phyloP scores from a whole-genome alignment of 2,888 invertebrate species.

The Conchocele bisecta region DNA sequence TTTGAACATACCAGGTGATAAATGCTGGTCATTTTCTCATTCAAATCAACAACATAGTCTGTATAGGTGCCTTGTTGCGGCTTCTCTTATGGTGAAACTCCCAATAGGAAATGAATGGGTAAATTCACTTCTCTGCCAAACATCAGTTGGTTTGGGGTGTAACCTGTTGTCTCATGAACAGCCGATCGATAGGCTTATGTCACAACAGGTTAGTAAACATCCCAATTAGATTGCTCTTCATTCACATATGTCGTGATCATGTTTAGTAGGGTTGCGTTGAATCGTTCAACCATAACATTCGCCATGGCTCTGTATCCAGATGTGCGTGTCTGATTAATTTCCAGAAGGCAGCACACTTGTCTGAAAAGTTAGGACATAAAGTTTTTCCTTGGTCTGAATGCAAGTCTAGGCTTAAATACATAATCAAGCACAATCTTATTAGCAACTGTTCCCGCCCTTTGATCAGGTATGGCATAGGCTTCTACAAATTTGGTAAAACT shows the following conservation, averaged over 20 bases:
- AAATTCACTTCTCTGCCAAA: conserved; percentile 16
- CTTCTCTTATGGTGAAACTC: conserved; percentile 10
- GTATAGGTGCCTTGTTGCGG: too few species aligned
- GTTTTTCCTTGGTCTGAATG: not conserved
- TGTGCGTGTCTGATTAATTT: conserved; percentile 5
- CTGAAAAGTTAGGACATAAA: conserved; percentile 3
- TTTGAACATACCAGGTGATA: too few species aligned
- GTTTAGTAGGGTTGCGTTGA: conserved; percentile 17
- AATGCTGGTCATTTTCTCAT: too few species aligned
- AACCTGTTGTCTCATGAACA: conserved; percentile 23
- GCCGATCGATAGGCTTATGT: conserved; percentile 12
- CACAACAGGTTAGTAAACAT: too few species aligned
- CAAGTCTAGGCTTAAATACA: conserved; percentile 2
- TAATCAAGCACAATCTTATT: conserved; percentile 16
- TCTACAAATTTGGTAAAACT: conserved; percentile 39
- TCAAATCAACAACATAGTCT: too few species aligned
- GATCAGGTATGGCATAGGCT: conserved; percentile 28
- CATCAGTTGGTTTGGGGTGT: conserved; percentile 18
- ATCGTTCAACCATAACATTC: conserved; percentile 11
- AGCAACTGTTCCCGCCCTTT: conserved; percentile 22
- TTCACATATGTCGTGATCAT: conserved; percentile 15
- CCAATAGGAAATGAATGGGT: conserved; percentile 5
- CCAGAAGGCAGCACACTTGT: conserved; percentile 18
- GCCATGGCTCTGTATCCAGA: not conserved
- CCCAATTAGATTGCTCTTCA: conserved; percentile 24